Percentiles rank a stretch among this genome's conserved stretches.
These are phyloP conservation scores for Protophormia terraenovae DNA, from an alignment of 2,888 invertebrate genomes.

Conservation along the genomic window DNA sequence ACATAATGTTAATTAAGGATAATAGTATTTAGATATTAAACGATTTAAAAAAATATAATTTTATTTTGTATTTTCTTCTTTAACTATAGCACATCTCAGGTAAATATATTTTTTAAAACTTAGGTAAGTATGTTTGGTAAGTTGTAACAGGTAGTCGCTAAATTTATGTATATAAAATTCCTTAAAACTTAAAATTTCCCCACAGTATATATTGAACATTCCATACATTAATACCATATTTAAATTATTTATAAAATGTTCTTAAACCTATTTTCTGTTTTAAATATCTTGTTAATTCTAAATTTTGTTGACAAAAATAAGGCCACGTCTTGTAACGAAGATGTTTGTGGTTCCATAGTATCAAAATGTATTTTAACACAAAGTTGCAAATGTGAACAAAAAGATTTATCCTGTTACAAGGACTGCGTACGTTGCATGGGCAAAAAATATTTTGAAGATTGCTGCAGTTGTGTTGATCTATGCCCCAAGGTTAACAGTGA, in stretches of 20 bases:
- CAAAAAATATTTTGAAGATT: constrained; percentile 91
- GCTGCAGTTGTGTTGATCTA: constrained; percentile 97
- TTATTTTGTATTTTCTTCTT: not conserved
- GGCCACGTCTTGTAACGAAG: constrained; percentile 88
- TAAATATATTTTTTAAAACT: not conserved
- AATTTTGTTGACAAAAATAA: not conserved
- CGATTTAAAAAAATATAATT: not conserved
- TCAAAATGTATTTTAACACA: constrained; percentile 98
- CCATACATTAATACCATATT: not conserved
- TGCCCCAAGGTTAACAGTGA: constrained; percentile 93
- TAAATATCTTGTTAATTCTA: not conserved
- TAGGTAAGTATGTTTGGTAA: not conserved
- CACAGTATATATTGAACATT: not conserved
- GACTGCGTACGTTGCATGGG: constrained; percentile 95
- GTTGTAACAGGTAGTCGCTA: not conserved
- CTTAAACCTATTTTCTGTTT: not conserved
- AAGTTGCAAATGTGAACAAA: constrained; percentile 96
- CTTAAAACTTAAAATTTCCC: not conserved
- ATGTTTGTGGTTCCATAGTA: constrained; percentile 96
- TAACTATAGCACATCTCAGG: not conserved
- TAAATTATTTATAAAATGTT: not conserved
- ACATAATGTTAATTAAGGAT: not conserved
- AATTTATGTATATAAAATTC: not conserved
- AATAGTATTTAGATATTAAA: not conserved
- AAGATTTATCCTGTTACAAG: constrained; percentile 94